A percentile compares a stretch with the other conserved stretches of the same genome.
Evolutionary conservation across 2,888 invertebrate species (phyloP).

Genomic region (Exephanes ischioxanthus): DNA sequence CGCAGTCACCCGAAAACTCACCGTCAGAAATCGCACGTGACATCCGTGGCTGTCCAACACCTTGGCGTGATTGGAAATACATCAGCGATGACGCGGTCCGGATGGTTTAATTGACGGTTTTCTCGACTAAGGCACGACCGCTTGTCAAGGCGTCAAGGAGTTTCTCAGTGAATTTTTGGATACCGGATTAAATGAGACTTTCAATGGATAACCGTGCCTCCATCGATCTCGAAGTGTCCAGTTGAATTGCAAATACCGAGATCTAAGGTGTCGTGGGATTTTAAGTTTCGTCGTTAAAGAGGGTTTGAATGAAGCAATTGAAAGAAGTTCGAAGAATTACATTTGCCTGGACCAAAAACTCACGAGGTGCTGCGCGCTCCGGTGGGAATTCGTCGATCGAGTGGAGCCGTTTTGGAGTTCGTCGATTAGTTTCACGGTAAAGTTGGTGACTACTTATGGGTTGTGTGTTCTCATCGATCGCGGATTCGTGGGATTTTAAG

Average conservation of each 20-base stretch:
- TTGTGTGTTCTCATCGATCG: neutral
- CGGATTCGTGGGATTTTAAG: neutral
- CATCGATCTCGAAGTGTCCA: neutral
- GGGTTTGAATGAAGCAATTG: neutral
- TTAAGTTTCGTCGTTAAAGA: neutral
- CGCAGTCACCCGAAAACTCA: neutral
- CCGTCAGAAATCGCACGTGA: conserved; percentile 1
- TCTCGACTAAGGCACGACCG: neutral
- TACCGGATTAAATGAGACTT: neutral
- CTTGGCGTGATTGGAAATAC: neutral
- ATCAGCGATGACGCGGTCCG: conserved; percentile 13
- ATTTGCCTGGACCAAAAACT: no score
- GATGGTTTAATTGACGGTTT: conserved; percentile 15
- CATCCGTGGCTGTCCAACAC: neutral
- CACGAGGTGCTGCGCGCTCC: no score
- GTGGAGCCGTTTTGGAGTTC: no score
- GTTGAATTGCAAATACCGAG: neutral
- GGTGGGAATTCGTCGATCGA: no score
- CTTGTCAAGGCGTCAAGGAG: neutral
- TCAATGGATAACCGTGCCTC: neutral
- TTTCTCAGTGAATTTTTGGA: neutral
- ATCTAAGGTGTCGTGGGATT: neutral
- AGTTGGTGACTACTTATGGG: no score
- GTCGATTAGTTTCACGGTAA: no score
- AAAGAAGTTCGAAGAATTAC: no score